Conservation (phyloP, 2,888 invertebrate species). For the Tridacna crocea region DNA sequence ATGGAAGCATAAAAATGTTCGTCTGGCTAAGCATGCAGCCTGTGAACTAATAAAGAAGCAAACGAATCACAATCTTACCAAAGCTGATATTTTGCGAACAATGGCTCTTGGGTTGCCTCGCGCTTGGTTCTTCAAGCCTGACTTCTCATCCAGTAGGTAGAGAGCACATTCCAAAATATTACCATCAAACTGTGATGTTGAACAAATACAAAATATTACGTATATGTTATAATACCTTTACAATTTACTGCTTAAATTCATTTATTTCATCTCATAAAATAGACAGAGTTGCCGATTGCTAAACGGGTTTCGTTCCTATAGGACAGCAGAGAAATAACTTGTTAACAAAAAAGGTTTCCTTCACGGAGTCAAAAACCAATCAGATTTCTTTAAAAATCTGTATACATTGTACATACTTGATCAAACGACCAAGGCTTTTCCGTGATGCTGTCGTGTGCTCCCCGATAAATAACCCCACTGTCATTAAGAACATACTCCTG, state of each 20-base stretch:
- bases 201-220: background rate
- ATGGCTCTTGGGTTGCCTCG: constrained; percentile 60
- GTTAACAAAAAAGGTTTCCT: too few relatives aligned
- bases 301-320: too few relatives aligned
- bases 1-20: too few relatives aligned
- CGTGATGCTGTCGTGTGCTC: constrained; percentile 92
- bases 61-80: constrained; percentile 28
- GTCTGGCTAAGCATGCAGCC: too few relatives aligned
- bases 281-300: too few relatives aligned
- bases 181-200: constrained; percentile 75
- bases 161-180: constrained; percentile 76
- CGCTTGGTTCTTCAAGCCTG: constrained; percentile 85
- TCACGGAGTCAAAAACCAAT: too few relatives aligned
- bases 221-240: background rate
- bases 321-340: too few relatives aligned
- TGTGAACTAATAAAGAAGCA: too few relatives aligned
- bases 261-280: too few relatives aligned
- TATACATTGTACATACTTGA: constrained; percentile 88
- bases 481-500: constrained; percentile 89
- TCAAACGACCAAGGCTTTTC: constrained; percentile 92
- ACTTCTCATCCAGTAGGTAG: constrained; percentile 85
- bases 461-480: constrained; percentile 94
- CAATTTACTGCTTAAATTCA: background rate
- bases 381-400: too few relatives aligned
- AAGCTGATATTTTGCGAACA: constrained; percentile 33